A percentile compares a stretch with the other conserved stretches of the same genome.
phyloP scores from a whole-genome alignment of 2,113 vertebrate genomes.

The Fregata magnificens region DNA sequence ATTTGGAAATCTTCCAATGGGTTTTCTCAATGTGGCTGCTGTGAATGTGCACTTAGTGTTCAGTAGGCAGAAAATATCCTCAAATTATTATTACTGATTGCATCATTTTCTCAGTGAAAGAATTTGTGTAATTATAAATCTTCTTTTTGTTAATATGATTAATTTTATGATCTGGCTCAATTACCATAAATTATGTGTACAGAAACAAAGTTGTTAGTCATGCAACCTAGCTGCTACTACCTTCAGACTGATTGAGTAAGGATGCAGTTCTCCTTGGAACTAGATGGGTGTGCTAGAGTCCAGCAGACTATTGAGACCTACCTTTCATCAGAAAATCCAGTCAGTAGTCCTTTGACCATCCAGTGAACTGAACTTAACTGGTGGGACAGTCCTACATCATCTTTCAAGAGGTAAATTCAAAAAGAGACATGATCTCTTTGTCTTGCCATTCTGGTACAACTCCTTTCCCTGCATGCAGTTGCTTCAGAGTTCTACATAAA shows the following conservation, averaged over 20 bases:
- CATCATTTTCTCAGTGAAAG: background rate
- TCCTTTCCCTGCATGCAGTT: background rate
- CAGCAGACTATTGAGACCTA: background rate
- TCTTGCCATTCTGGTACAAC: background rate
- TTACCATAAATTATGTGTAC: background rate
- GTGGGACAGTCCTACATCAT: background rate
- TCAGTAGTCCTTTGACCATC: background rate
- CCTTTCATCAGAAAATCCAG: background rate
- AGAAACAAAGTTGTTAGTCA: background rate
- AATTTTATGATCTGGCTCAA: background rate
- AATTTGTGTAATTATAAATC: background rate
- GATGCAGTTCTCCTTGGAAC: background rate
- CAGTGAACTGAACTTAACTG: background rate
- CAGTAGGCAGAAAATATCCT: slow-evolving; percentile 1
- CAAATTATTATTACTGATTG: background rate
- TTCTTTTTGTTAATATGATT: background rate
- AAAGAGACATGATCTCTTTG: background rate
- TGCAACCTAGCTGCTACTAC: background rate
- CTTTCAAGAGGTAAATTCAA: background rate
- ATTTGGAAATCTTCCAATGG: slow-evolving; percentile 34
- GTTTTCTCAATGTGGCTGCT: background rate
- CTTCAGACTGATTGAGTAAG: background rate
- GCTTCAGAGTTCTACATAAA: background rate
- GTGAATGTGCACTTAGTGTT: background rate
- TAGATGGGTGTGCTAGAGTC: background rate